Evolutionary conservation across 2,888 invertebrate genomes (phyloP), one percentile per base, ranked within the genome.

Genomic region (Ophraella communa): DNA sequence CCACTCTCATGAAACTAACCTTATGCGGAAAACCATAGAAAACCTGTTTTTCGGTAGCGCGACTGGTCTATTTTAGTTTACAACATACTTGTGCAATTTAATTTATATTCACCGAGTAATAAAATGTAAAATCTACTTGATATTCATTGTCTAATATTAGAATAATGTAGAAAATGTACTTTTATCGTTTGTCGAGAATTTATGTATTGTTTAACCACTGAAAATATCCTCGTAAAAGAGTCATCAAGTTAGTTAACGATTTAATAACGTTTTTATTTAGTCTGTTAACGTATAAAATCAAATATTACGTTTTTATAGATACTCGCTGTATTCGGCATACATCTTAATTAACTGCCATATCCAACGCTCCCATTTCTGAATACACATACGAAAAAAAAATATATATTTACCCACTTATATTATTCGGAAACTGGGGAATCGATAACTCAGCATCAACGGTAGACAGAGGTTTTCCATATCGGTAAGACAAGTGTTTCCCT

Each of bases 401-500:
- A n/a, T n/a, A n/a, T n/a, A 7, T 17, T 17, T 5, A 39, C 8
- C 39, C 17, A 39, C 5, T 39, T 17, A 39, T 39, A 39, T 39
- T 17, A n/a, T n/a, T 39, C 14, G 39, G 2, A 14, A 39, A 2
- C 14, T 7, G 7, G 14, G n/a, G n/a, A n/a, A n/a, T 53, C 35
- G 20, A 56, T 56, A 56, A 56, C 56, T 56, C 45, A 56, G 20
- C 45, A 56, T 56, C 44, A 56, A 20, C 18, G 27, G 11, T 11
- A 45, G 44, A 56, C 56, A 56, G 27, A 30, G 27, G 44, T 27
- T 56, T 56, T 56, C 56, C 56, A 56, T 56, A 56, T 56, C 55
- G 30, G 4, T 30, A 44, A 56, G 56, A 61, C 61, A 47, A 54
- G 61, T 61, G 54, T 35, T 52, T 61, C 61, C 61, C 54, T 4